Percentiles rank a stretch among this genome's conserved stretches.
Evolutionary conservation across 64 coral and sea anemone species (phyloP).

Genomic region (Actinia tenebrosa): DNA sequence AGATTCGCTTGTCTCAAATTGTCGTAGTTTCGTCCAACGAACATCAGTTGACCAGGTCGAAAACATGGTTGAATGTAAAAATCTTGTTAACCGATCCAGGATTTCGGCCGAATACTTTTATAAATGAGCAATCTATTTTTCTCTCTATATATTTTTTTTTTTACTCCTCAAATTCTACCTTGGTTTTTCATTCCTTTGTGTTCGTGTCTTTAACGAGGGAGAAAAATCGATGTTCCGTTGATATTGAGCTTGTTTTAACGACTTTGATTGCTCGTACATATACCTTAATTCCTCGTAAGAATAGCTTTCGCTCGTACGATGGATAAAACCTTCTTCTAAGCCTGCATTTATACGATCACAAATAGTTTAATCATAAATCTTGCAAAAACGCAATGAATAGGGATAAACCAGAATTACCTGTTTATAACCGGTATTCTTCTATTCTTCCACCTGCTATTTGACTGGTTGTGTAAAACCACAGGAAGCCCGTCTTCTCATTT

Average conservation of each 20-base stretch:
- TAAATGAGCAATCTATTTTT: background rate
- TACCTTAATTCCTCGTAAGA: too few species aligned
- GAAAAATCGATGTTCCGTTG: too few species aligned
- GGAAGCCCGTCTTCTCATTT: background rate
- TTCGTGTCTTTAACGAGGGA: too few species aligned
- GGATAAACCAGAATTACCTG: slow-evolving; percentile 4
- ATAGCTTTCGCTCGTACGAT: background rate
- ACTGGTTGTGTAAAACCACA: slow-evolving; percentile 2
- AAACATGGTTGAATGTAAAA: background rate
- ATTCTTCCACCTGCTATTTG: background rate
- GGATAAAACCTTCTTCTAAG: background rate
- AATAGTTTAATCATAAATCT: background rate
- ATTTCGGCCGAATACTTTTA: too few species aligned
- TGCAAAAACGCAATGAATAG: background rate
- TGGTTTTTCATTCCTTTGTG: too few species aligned
- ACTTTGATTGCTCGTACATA: too few species aligned
- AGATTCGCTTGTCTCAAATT: slow-evolving; percentile 66
- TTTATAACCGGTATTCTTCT: background rate
- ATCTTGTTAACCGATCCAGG: background rate
- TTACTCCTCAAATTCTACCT: too few species aligned
- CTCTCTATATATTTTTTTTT: background rate
- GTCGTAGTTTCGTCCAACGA: slow-evolving; percentile 73
- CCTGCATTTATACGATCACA: background rate
- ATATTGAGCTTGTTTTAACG: too few species aligned
- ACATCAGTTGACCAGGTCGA: slow-evolving; percentile 74